phyloP scores from a whole-genome alignment of 2,888 invertebrate species.

The Drosophila cognata region DNA sequence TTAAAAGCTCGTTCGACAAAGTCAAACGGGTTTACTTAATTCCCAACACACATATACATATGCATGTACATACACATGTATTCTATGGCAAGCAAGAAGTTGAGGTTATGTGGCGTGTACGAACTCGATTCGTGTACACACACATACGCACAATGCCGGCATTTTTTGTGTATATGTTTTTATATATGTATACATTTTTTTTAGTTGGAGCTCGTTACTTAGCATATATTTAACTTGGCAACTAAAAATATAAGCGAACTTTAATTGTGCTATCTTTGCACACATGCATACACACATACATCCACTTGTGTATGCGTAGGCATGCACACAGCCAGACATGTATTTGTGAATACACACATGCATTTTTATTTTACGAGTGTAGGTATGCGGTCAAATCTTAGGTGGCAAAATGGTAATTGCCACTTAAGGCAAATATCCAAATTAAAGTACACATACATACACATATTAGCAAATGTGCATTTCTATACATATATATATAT shows the following conservation, averaged over 20 bases:
- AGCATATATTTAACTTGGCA: conserved; percentile 32
- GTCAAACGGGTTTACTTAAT: conserved; percentile 70
- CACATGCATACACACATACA: conserved; percentile 14
- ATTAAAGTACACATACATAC: conserved; percentile 16
- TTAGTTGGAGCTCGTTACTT: conserved; percentile 14
- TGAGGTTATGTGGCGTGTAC: conserved; percentile 63
- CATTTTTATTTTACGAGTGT: conserved; percentile 17
- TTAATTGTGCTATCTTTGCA: conserved; percentile 43
- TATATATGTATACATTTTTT: conserved; percentile 3
- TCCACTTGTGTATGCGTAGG: conserved; percentile 12
- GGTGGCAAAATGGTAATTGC: conserved; percentile 50
- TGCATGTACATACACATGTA: conserved; percentile 10
- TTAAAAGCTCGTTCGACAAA: conserved; percentile 61
- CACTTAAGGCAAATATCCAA: conserved; percentile 43
- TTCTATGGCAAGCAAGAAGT: conserved; percentile 12
- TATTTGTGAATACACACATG: conserved; percentile 28
- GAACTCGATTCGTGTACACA: conserved; percentile 43
- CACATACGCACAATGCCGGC: conserved; percentile 57
- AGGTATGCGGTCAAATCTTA: conserved; percentile 19
- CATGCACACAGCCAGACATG: conserved; percentile 5
- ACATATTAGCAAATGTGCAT: conserved; percentile 16
- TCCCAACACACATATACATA: conserved; percentile 31
- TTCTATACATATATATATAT: background rate
- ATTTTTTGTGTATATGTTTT: conserved; percentile 35
- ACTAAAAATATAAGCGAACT: conserved; percentile 55